Conservation (phyloP, 2,113 vertebrate species). For the Chloroceryle aenea region DNA sequence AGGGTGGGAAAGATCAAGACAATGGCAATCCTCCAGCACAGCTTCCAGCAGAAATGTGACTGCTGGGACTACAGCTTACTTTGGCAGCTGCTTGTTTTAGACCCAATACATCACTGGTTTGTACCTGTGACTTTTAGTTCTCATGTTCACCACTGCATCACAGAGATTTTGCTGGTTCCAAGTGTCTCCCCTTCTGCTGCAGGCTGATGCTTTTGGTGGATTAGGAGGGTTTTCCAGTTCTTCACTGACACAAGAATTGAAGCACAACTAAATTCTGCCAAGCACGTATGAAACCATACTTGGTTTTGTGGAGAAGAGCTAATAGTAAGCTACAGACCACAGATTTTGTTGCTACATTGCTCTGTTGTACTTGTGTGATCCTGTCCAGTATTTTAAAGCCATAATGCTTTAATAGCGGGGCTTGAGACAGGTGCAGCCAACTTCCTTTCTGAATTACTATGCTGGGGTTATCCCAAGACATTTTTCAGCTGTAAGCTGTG, state of each 20-base stretch:
- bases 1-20: not conserved
- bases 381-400: not conserved
- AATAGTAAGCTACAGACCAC: not conserved
- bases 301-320: not conserved
- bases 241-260: not conserved
- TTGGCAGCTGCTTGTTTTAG: not conserved
- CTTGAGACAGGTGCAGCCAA: not conserved
- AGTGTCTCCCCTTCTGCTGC: not conserved
- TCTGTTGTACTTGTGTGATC: not conserved
- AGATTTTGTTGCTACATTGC: not conserved
- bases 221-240: not conserved
- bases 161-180: not conserved
- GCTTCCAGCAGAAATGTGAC: not conserved
- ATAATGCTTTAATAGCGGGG: not conserved
- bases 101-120: not conserved
- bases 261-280: not conserved
- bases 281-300: not conserved
- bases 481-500: not conserved
- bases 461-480: not conserved
- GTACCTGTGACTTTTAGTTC: not conserved
- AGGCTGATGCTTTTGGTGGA: not conserved
- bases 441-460: not conserved
- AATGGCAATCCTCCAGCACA: accelerated
- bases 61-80: not conserved
- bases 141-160: not conserved